Base-by-base conservation (phyloP, 1,140 invertebrate genomes). In the Heterodera carotae region DNA sequence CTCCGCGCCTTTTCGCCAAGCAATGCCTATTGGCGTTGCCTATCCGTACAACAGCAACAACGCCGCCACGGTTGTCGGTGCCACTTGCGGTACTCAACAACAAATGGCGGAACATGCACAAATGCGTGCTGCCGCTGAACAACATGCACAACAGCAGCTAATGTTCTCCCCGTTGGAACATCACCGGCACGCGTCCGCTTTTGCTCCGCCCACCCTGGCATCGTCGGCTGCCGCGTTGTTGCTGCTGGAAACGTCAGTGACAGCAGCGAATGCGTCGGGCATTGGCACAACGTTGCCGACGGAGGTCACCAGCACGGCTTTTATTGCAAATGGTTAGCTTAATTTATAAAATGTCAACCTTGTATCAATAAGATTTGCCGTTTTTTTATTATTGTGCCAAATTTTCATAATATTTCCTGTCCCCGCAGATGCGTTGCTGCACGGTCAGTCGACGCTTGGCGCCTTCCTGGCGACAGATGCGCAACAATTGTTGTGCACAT, bases 401-500 rank as follows among this genome's bases (percentile, higher is more conserved):
- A 62, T 73, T 22, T 62, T 4, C 36, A 29, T 12, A 69, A 31
- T 69, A 10, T 31, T 74, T 74, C 53, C 43, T 4, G 27, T 74
- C 64, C 53, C 43, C 10, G 27, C 10, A 59, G 39, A 79, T 56
- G 7, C 34, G 36, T 18, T 56, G 48, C 18, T 31, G 27, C 79
- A 15, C 39, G 76, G 39, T 25, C 69, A 59, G 53, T 67, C 74
- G 59, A 69, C 43, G n/a, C 43, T 79, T 18, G 74, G 72, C 18
- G 78, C 36, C 36, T 79, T 79, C n/a, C 48, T 79, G 18, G 78
- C 78, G 2, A 77, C 68, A 1, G 83, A 85, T 25, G 43, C 69
- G 18, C 76, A 81, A 36, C 72, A 75, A 15, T 75, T 77, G n/a
- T 78, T 78, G 53, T 87, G 85, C 48, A 78, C 81, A 22, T 67